These are phyloP conservation scores for Antennarius striatus DNA, from an alignment of 2,113 vertebrate genomes.

Conservation along the genomic window DNA sequence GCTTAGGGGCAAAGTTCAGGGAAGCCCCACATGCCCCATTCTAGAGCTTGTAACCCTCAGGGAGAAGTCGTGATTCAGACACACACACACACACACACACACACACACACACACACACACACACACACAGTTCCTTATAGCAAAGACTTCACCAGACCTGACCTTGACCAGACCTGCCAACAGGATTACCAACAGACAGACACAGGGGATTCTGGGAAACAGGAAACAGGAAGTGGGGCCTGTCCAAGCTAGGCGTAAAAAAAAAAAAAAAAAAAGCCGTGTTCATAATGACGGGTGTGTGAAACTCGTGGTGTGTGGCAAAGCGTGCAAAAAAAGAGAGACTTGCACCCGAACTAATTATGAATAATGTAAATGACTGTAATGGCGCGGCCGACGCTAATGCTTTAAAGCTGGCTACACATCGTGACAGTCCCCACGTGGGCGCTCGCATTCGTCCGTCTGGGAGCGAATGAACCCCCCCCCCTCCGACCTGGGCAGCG, in stretches of 20 bases:
- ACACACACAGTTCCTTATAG: constrained; percentile 20
- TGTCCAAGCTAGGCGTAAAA: constrained; percentile 43
- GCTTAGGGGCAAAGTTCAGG: constrained; percentile 70
- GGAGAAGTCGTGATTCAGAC: constrained; percentile 50
- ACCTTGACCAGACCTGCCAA: constrained; percentile 75
- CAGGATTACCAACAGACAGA: constrained; percentile 63
- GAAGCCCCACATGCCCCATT: constrained; percentile 57
- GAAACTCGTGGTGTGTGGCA: constrained; percentile 45
- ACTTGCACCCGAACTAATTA: constrained; percentile 7
- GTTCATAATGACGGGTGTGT: constrained; percentile 49
- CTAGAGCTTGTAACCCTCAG: constrained; percentile 53
- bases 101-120: constrained; percentile 6
- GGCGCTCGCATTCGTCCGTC: constrained; percentile 2
- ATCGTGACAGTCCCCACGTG: constrained; percentile 13
- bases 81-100: constrained; percentile 32
- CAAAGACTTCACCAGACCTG: constrained; percentile 59
- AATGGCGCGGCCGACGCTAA: constrained; percentile 7
- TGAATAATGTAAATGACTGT: constrained; percentile 50
- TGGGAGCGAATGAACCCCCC: constrained; percentile 14
- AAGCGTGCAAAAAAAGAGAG: constrained; percentile 23
- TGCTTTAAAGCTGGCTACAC: constrained; percentile 15
- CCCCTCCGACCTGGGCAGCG: constrained; percentile 34
- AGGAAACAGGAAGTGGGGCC: constrained; percentile 71
- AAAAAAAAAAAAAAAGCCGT: constrained; percentile 14
- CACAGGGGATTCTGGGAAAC: constrained; percentile 69